These are phyloP conservation scores for Saiga tatarica DNA, from an alignment of 2,113 vertebrate species.

Conservation along the genomic window DNA sequence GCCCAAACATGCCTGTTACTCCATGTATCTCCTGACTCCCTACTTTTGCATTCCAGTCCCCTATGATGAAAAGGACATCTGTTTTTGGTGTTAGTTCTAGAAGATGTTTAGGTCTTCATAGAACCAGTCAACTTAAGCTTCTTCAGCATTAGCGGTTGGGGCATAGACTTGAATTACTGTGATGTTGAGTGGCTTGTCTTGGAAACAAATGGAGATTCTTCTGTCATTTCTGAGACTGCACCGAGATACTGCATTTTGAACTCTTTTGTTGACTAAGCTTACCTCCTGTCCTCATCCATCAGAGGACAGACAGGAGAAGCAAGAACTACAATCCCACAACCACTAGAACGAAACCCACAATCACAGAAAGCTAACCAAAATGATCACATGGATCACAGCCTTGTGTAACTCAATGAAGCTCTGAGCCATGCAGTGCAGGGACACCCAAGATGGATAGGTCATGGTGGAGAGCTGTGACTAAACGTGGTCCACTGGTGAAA, in stretches of 20 bases:
- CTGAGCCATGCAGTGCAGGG: not conserved
- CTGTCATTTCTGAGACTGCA: not conserved
- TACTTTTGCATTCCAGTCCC: not conserved
- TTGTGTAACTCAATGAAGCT: not conserved
- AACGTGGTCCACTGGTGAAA: not conserved
- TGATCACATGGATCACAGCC: not conserved
- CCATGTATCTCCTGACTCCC: not conserved
- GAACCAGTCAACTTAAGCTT: not conserved
- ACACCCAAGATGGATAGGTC: not conserved
- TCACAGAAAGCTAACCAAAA: not conserved
- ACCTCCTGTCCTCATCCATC: not conserved
- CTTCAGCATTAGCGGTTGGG: not conserved
- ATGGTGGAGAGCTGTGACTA: not conserved
- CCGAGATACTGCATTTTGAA: not conserved
- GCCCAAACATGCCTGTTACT: not conserved
- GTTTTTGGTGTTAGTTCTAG: not conserved
- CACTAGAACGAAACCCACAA: accelerated
- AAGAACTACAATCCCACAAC: not conserved
- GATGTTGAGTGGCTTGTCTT: not conserved
- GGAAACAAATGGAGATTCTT: not conserved
- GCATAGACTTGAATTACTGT: not conserved
- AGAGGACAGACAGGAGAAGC: not conserved
- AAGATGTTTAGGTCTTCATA: not conserved
- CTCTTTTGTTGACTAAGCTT: not conserved
- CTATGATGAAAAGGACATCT: not conserved